Conservation (phyloP, 2,113 vertebrate species). For the Chlamydotis undulata region DNA sequence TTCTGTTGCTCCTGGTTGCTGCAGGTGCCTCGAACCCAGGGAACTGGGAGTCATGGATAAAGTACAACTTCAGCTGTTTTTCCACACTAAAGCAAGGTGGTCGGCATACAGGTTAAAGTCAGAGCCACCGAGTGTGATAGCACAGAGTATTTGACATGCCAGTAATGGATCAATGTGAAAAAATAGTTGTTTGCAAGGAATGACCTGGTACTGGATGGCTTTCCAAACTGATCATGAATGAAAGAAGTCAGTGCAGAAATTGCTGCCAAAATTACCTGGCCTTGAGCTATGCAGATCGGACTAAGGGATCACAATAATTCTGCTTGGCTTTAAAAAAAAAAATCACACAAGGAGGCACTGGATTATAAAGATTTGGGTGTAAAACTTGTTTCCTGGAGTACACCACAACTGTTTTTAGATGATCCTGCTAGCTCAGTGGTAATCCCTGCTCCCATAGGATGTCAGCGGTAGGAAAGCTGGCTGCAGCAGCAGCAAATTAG, state of each 20-base stretch:
- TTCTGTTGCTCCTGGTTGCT: not conserved
- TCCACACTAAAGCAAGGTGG: not conserved
- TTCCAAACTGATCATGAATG: not conserved
- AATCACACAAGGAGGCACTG: not conserved
- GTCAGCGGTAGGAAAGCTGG: not conserved
- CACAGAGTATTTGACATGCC: not conserved
- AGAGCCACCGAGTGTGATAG: not conserved
- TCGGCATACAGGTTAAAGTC: not conserved
- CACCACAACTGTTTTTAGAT: not conserved
- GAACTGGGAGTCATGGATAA: not conserved
- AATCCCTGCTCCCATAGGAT: not conserved
- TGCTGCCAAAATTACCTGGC: not conserved
- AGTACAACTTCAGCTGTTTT: not conserved
- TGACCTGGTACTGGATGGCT: not conserved
- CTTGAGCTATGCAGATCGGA: not conserved
- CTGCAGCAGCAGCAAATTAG: not conserved
- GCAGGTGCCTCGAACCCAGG: not conserved
- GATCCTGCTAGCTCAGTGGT: not conserved
- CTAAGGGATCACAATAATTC: not conserved
- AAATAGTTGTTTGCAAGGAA: not conserved
- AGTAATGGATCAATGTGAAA: not conserved
- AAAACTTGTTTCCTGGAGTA: not conserved
- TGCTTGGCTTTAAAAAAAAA: not conserved
- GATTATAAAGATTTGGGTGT: not conserved
- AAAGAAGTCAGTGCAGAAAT: not conserved